Evolutionary conservation across 2,888 invertebrate genomes (phyloP).

Genomic region (Ophonus ardosiacus): DNA sequence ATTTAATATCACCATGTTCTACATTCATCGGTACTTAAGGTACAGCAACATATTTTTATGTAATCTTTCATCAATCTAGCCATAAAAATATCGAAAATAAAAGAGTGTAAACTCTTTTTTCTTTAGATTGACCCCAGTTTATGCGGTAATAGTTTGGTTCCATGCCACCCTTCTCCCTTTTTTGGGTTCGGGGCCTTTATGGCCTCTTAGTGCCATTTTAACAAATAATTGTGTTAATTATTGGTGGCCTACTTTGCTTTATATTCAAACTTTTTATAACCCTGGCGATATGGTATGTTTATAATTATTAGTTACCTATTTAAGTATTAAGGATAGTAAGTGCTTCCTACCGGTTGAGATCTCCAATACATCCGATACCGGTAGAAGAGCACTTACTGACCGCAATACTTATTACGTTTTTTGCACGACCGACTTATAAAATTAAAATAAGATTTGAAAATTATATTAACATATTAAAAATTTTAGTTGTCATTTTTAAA

Average conservation of each 20-base stretch:
- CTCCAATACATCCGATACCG: too few species aligned
- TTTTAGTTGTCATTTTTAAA: too few species aligned
- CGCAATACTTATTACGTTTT: too few species aligned
- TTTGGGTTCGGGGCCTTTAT: constrained; percentile 49
- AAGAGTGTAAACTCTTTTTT: background rate
- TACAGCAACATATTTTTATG: constrained; percentile 64
- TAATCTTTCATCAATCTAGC: too few species aligned
- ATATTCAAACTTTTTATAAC: constrained; percentile 51
- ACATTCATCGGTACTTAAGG: constrained; percentile 75
- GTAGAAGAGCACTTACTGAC: too few species aligned
- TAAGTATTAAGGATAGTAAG: too few species aligned
- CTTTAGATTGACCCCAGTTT: constrained; percentile 39
- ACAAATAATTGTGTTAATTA: background rate
- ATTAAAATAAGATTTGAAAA: too few species aligned
- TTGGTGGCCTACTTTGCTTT: constrained; percentile 48
- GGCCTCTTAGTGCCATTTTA: background rate
- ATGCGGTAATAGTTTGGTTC: constrained; percentile 11
- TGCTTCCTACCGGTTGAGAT: too few species aligned
- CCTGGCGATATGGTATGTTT: constrained; percentile 29
- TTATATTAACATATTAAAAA: too few species aligned
- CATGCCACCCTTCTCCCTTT: constrained; percentile 11
- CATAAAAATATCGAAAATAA: too few species aligned
- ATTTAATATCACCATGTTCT: constrained; percentile 72
- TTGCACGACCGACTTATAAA: too few species aligned
- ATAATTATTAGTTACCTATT: background rate